Percentiles rank a stretch among this genome's conserved stretches.
These are phyloP conservation scores for Chrysolina haemoptera DNA, from an alignment of 2,888 invertebrate genomes.

Conservation along the genomic window DNA sequence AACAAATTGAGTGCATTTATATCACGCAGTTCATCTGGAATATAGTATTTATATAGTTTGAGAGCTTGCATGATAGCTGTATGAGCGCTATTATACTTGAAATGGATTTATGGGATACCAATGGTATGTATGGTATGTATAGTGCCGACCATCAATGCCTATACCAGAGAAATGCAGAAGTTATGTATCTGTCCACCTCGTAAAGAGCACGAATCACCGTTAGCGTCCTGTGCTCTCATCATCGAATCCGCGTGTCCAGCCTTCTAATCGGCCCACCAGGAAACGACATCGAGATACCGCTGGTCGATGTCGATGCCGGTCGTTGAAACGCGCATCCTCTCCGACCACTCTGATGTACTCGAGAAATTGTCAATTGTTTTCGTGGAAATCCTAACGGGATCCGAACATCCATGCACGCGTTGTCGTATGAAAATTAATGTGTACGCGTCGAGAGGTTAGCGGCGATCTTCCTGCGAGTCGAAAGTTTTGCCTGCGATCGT, in stretches of 20 bases:
- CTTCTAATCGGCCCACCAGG: slow-evolving; percentile 38
- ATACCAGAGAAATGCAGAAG: neutral
- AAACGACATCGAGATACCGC: slow-evolving; percentile 29
- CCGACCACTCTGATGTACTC: neutral
- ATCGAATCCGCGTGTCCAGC: slow-evolving; percentile 38
- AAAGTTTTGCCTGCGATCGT: no score
- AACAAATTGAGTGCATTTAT: no score
- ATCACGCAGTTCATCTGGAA: no score
- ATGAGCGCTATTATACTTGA: no score
- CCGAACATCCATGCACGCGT: neutral
- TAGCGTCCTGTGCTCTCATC: slow-evolving; percentile 56
- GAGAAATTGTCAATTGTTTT: slow-evolving; percentile 27
- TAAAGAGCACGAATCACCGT: slow-evolving; percentile 54
- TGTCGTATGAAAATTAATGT: slow-evolving; percentile 1
- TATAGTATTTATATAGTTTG: no score
- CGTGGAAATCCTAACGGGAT: slow-evolving; percentile 15
- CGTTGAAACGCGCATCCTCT: slow-evolving; percentile 22
- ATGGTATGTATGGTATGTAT: no score
- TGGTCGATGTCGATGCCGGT: neutral
- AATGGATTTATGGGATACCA: no score
- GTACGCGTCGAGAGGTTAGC: neutral
- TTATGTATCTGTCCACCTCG: slow-evolving; percentile 32
- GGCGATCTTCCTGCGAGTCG: no score
- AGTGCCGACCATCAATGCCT: neutral
- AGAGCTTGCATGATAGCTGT: no score